Evolutionary conservation across 2,797 vertebrate species (phyloP).

Genomic region (Tympanoctomys barrerae): DNA sequence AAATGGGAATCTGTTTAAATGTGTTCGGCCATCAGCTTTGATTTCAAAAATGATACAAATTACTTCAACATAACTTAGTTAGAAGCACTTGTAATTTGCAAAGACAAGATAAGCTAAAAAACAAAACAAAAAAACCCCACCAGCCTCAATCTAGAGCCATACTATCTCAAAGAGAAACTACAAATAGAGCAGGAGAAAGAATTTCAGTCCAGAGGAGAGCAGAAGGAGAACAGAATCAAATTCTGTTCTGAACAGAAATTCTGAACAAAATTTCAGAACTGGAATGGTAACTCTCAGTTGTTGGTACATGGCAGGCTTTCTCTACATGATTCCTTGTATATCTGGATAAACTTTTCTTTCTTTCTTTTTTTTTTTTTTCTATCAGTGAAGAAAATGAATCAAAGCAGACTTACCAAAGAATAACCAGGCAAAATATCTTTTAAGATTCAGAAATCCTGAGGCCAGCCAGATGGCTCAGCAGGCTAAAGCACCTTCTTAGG

Average conservation of each 20-base stretch:
- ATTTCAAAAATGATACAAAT: neutral
- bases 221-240: neutral
- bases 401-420: constrained; percentile 24
- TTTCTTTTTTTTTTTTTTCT: neutral
- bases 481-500: too few species aligned
- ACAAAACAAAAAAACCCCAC: constrained; percentile 1
- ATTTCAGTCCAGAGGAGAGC: neutral
- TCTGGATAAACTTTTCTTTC: neutral
- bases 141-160: neutral
- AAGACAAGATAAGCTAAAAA: constrained; percentile 25
- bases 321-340: neutral
- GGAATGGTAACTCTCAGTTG: neutral
- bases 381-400: constrained; percentile 49
- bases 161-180: neutral
- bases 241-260: too few species aligned
- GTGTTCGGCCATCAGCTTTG: neutral
- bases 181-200: neutral
- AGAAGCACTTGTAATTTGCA: neutral
- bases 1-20: constrained; percentile 26
- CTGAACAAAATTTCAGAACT: neutral
- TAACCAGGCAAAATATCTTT: neutral
- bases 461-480: too few species aligned
- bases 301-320: neutral
- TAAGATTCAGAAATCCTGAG: constrained; percentile 24
- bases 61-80: neutral